Evolutionary conservation across 1,140 invertebrate genomes (phyloP).

Genomic region (Conopomorpha cramerella): DNA sequence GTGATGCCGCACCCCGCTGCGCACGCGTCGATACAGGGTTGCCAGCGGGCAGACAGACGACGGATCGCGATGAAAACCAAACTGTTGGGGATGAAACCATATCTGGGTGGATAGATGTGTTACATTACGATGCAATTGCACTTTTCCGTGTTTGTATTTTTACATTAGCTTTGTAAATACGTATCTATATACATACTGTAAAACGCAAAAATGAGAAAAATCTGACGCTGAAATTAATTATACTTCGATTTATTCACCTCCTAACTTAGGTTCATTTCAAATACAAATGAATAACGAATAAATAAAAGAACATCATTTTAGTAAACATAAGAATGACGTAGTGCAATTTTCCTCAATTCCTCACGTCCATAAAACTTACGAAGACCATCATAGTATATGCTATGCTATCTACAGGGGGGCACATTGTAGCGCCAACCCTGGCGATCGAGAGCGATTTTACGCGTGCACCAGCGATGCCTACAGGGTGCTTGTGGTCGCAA

Average conservation of each 20-base stretch:
- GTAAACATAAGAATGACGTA: not conserved
- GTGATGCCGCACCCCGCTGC: conserved; percentile 15
- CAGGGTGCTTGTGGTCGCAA: not conserved
- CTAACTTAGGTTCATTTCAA: too few relatives aligned
- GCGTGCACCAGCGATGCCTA: not conserved
- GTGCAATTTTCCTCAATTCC: not conserved
- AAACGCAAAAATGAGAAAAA: not conserved
- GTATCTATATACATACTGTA: not conserved
- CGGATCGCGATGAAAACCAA: too few relatives aligned
- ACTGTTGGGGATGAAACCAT: too few relatives aligned
- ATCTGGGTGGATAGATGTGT: not conserved
- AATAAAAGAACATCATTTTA: not conserved
- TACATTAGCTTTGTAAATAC: not conserved
- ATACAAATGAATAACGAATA: too few relatives aligned
- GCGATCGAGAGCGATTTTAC: not conserved
- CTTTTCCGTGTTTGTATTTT: not conserved
- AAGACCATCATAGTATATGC: not conserved
- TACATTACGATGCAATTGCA: not conserved
- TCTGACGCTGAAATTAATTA: too few relatives aligned
- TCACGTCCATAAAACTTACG: not conserved
- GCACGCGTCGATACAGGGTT: not conserved
- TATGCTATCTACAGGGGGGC: too few relatives aligned
- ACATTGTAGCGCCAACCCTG: not conserved
- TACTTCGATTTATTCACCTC: too few relatives aligned
- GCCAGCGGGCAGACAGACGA: too few relatives aligned